Percentiles rank a stretch among this genome's conserved stretches.
phyloP scores from a whole-genome alignment of 2,113 vertebrate genomes.

The Elephantulus edwardii region DNA sequence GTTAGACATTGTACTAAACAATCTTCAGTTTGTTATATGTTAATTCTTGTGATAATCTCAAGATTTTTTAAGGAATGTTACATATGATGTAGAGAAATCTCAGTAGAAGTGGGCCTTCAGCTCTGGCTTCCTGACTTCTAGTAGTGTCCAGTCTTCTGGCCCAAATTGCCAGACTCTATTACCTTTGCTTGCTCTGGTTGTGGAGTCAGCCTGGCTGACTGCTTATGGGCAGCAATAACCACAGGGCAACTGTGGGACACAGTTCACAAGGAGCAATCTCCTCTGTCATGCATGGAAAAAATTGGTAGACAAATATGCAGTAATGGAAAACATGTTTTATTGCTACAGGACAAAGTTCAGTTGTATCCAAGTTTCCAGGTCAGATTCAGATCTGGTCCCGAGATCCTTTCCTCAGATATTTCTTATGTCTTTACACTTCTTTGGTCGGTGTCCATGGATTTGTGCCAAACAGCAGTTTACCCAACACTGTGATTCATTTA shows the following conservation, averaged over 20 bases:
- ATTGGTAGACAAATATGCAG: not conserved
- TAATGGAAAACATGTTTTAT: conserved; percentile 12
- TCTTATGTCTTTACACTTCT: conserved; percentile 49
- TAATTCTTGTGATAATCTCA: not conserved
- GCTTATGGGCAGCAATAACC: not conserved
- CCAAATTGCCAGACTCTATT: not conserved
- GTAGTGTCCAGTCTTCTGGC: not conserved
- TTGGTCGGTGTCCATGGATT: conserved; percentile 48
- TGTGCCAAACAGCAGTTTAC: conserved; percentile 68
- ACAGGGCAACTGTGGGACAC: not conserved
- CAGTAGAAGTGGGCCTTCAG: not conserved
- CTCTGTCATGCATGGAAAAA: not conserved
- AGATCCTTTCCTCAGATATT: conserved; percentile 49
- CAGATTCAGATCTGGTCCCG: conserved; percentile 47
- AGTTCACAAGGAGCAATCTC: not conserved
- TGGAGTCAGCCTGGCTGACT: not conserved
- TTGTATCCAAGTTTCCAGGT: conserved; percentile 34
- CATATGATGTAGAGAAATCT: not conserved
- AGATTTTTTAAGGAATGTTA: not conserved
- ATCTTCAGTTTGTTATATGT: not conserved
- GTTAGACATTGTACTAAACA: conserved; percentile 15
- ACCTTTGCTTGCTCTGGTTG: not conserved
- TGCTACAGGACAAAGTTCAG: conserved; percentile 30
- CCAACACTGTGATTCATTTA: conserved; percentile 63
- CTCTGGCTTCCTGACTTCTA: not conserved